These are phyloP conservation scores for Steinernema feltiae DNA, from an alignment of 1,140 invertebrate genomes.

Conservation along the genomic window DNA sequence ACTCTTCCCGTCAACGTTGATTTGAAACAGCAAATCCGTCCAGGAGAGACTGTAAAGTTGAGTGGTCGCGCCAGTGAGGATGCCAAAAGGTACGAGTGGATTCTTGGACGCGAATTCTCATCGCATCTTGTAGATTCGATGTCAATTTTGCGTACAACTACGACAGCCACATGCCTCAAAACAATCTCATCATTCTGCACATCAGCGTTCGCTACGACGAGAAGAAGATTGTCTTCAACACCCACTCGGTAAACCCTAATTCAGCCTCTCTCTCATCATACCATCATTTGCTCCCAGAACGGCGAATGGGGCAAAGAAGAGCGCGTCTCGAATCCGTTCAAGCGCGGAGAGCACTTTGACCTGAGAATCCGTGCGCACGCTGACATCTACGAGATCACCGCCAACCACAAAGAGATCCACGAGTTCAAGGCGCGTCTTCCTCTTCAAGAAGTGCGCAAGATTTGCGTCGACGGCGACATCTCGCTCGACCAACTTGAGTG, in stretches of 20 bases:
- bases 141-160: neutral
- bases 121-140: neutral
- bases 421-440: neutral
- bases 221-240: slow-evolving; percentile 30
- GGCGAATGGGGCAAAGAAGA: slow-evolving; percentile 34
- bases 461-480: neutral
- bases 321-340: slow-evolving; percentile 27
- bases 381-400: neutral
- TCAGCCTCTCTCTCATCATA: neutral
- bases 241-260: slow-evolving; percentile 3
- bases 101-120: neutral
- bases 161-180: neutral
- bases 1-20: neutral
- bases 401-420: neutral
- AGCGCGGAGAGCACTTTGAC: slow-evolving; percentile 26
- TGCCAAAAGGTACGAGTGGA: neutral
- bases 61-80: neutral
- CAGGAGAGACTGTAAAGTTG: neutral
- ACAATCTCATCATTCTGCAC: slow-evolving; percentile 21
- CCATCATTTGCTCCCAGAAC: slow-evolving; percentile 21
- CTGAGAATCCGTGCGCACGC: slow-evolving; percentile 24
- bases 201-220: slow-evolving; percentile 30
- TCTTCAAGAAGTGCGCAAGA: neutral
- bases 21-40: slow-evolving; percentile 6
- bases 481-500: neutral